phyloP scores from a whole-genome alignment of 2,888 invertebrate genomes.

The Lasioglossum marginatum region DNA sequence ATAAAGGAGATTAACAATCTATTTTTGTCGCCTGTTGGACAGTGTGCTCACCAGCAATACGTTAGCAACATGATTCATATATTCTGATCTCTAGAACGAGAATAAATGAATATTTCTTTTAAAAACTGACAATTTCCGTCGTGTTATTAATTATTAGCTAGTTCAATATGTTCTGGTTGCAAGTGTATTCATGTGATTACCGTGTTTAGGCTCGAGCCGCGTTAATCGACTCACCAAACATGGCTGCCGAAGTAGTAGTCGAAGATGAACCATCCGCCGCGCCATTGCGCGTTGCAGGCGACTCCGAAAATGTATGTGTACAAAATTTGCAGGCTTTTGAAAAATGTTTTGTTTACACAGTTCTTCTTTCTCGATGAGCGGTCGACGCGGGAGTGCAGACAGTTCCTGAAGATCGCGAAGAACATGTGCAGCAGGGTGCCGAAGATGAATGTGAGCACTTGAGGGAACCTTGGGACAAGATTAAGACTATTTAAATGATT shows the following conservation, averaged over 20 bases:
- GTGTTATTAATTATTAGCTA: background rate
- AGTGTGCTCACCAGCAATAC: background rate
- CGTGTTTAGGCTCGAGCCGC: background rate
- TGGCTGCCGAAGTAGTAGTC: constrained; percentile 69
- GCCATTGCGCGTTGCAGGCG: constrained; percentile 86
- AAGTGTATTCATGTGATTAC: background rate
- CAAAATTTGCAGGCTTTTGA: constrained; percentile 65
- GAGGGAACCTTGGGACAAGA: constrained; percentile 25
- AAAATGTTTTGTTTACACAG: background rate
- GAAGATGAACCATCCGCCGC: constrained; percentile 85
- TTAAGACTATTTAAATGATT: background rate
- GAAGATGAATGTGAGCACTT: constrained; percentile 64
- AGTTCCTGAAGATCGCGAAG: constrained; percentile 84
- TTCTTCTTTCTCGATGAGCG: constrained; percentile 23
- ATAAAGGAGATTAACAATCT: constrained; percentile 25
- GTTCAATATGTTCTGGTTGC: too few relatives aligned
- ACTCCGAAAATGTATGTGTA: constrained; percentile 86
- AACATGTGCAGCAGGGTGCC: constrained; percentile 86
- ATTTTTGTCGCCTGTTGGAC: constrained; percentile 1
- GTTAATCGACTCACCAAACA: constrained; percentile 37
- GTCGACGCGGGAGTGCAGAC: constrained; percentile 57
- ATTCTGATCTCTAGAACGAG: constrained; percentile 9
- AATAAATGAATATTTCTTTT: background rate
- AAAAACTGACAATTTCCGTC: background rate
- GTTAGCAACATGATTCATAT: background rate